Base-by-base conservation (phyloP, 2,113 vertebrate species). In the Chloropsis hardwickii region DNA sequence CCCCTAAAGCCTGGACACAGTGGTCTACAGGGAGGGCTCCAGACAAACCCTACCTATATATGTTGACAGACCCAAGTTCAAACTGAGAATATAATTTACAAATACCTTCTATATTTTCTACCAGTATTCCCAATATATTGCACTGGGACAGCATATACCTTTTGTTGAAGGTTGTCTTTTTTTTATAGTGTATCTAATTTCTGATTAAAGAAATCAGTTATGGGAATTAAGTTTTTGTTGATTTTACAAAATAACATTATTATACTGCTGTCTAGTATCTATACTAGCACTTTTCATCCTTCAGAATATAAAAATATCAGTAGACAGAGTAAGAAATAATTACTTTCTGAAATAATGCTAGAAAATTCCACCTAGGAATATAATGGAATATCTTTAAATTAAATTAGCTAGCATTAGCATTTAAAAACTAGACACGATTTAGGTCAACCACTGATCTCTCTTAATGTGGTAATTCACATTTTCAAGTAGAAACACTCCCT, bases 351-450 rank as follows among this genome's bases (percentile, higher is more conserved):
- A 92, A 86, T 50, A 58, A 73, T 61, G 31, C 39, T 78, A 60
- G 72, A 62, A 92, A 69, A 74, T 80, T 80, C 28, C 53, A 92
- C 31, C 9, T 44, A 94, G 54, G 33, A 40, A 93, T 50, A 60
- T 5, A 54, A 18, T 40, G 60, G 54, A 73, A 70, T 62, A 39
- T 77, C 40, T 81, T 83, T 42, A 76, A 82, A 78, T 66, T 48
- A 92, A 84, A 86, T 82, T 92, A 80, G 42, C 72, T 64, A 54
- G 35, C 72, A 73, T 65, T 64, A 90, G 39, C 64, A 66, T 69
- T 92, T 76, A 80, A 86, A 93, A 80, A 45, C 27, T 20, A 93
- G 67, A 42, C 31, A 44, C 4, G 1, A 91, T 66, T 70, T 71
- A 88, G 47, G 76, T 67, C 76, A 93, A 45, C 5, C 67, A 71